Conservation (phyloP, 2,113 vertebrate genomes). For the Antechinus stuartii region DNA sequence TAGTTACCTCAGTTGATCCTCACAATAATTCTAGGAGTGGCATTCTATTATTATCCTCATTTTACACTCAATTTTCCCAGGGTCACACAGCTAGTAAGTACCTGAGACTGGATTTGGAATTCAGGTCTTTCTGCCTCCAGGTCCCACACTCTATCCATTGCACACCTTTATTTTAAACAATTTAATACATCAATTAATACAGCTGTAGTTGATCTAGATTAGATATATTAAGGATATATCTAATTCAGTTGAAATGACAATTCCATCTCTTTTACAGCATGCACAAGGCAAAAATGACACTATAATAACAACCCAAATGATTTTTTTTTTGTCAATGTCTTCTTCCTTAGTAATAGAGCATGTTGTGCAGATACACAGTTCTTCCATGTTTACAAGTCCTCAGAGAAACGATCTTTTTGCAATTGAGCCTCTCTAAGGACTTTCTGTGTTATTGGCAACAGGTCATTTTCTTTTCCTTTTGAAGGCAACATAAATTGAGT, state of each 20-base stretch:
- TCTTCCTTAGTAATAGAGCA: background rate
- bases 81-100: too few species aligned
- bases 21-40: background rate
- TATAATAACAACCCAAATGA: background rate
- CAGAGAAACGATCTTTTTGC: fast-evolving
- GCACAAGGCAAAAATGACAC: background rate
- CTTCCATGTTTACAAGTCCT: slow-evolving; percentile 4
- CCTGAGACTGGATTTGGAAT: too few species aligned
- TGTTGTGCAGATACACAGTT: background rate
- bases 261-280: background rate
- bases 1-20: background rate
- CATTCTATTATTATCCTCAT: background rate
- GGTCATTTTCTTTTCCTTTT: slow-evolving; percentile 30
- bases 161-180: background rate
- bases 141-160: background rate
- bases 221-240: background rate
- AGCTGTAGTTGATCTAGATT: background rate
- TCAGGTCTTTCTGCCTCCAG: background rate
- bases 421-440: slow-evolving; percentile 46
- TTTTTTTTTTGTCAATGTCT: background rate
- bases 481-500: background rate
- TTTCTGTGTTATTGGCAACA: slow-evolving; percentile 47
- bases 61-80: background rate
- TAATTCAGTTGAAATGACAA: background rate
- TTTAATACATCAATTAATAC: background rate